phyloP scores from a whole-genome alignment of 2,113 vertebrate genomes.

The Rallus limicola region DNA sequence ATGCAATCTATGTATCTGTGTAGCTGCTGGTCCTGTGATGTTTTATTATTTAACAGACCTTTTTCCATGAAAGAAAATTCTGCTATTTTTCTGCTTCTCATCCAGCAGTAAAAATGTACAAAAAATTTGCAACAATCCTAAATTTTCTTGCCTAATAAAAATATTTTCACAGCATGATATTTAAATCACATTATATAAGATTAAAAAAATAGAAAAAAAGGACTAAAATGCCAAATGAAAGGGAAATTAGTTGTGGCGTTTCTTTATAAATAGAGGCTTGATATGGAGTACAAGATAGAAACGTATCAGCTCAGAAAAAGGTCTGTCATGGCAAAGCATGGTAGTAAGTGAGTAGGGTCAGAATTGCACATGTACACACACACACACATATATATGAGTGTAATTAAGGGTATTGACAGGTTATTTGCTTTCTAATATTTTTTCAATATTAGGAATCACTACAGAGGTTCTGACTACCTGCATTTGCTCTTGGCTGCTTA shows the following conservation, averaged over 20 bases:
- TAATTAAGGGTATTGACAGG: not conserved
- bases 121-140: not conserved
- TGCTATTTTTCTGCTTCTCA: not conserved
- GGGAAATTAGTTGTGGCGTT: not conserved
- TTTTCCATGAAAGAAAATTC: not conserved
- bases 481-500: not conserved
- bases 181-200: not conserved
- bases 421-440: not conserved
- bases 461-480: not conserved
- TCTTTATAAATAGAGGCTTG: not conserved
- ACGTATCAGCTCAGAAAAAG: not conserved
- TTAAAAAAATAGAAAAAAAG: not conserved
- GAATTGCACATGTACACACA: rapidly evolving
- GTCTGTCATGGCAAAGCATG: not conserved
- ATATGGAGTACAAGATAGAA: not conserved
- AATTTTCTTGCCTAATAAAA: not conserved
- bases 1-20: not conserved
- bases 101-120: not conserved
- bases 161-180: not conserved
- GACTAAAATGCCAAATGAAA: not conserved
- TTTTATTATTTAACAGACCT: not conserved
- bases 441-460: not conserved
- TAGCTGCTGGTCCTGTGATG: not conserved
- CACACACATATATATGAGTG: not conserved
- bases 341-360: not conserved